A percentile compares a stretch with the other conserved stretches of the same genome.
Evolutionary conservation across 2,888 invertebrate genomes (phyloP).

Genomic region (Trisateles emortualis): DNA sequence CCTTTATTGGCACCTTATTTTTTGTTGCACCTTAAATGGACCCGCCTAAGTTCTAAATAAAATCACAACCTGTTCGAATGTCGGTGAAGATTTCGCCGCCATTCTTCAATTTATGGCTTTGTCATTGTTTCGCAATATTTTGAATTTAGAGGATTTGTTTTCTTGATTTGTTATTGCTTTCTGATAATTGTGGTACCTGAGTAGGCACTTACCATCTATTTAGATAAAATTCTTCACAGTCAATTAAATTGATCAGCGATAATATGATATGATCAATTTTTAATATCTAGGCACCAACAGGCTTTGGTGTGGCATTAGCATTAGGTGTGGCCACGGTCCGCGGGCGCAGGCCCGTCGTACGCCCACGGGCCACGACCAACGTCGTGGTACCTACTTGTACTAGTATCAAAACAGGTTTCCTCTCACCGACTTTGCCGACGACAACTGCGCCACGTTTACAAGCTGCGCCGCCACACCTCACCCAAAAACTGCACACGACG

Average conservation of each 20-base stretch:
- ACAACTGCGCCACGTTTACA: slow-evolving; percentile 55
- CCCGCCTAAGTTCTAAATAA: slow-evolving; percentile 75
- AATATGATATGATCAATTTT: not conserved
- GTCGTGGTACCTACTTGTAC: slow-evolving; percentile 38
- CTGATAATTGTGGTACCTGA: not conserved
- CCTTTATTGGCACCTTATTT: slow-evolving; percentile 86
- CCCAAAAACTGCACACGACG: slow-evolving; percentile 32
- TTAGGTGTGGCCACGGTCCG: slow-evolving; percentile 52
- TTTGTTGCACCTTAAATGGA: slow-evolving; percentile 79
- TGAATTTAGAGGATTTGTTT: not conserved
- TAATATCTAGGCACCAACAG: too few species aligned
- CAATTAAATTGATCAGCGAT: not conserved
- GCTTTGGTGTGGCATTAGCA: slow-evolving; percentile 26
- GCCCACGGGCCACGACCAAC: slow-evolving; percentile 53
- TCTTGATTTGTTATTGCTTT: not conserved
- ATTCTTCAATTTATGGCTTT: slow-evolving; percentile 47
- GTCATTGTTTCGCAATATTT: slow-evolving; percentile 43
- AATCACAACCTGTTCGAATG: slow-evolving; percentile 81
- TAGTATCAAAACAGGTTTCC: slow-evolving; percentile 75
- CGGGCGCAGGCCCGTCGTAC: slow-evolving; percentile 57
- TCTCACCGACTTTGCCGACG: slow-evolving; percentile 68
- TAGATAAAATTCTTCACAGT: not conserved
- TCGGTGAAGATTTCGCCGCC: slow-evolving; percentile 57
- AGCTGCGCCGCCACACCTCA: slow-evolving; percentile 28
- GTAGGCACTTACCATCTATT: not conserved